Percentiles rank a stretch among this genome's conserved stretches.
Conservation (phyloP, 2,113 vertebrate genomes). For the Sinocyclocheilus grahami region DNA sequence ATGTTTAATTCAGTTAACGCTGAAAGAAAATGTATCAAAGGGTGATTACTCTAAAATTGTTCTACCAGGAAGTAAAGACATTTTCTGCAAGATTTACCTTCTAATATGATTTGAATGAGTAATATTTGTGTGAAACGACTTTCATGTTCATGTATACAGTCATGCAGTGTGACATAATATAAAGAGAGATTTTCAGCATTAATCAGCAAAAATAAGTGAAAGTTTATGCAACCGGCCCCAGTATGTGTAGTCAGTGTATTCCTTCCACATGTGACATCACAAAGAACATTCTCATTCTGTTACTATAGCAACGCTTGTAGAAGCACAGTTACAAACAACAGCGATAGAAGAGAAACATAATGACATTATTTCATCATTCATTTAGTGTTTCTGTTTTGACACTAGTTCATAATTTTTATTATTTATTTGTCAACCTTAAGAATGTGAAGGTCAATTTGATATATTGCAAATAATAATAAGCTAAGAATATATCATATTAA, state of each 20-base stretch:
- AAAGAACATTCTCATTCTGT: not conserved
- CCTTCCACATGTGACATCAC: not conserved
- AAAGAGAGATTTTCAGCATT: not conserved
- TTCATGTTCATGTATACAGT: no score
- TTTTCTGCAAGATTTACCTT: not conserved
- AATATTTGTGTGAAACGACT: not conserved
- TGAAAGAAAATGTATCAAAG: not conserved
- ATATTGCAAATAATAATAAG: no score
- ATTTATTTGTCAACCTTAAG: no score
- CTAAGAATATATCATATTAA: no score
- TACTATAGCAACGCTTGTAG: not conserved
- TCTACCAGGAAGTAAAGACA: not conserved
- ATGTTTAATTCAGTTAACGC: not conserved
- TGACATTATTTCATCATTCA: not conserved
- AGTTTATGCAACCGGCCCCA: no score
- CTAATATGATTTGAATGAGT: not conserved
- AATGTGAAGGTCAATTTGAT: no score
- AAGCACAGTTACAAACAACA: not conserved
- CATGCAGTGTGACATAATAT: not conserved
- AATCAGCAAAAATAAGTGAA: not conserved
- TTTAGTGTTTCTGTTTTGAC: not conserved
- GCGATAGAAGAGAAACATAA: not conserved
- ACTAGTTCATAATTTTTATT: not conserved
- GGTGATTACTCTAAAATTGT: not conserved
- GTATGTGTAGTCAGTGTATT: not conserved